Percentiles rank a stretch among this genome's conserved stretches.
These are phyloP conservation scores for Ibycter americanus DNA, from an alignment of 2,797 vertebrate species.

Conservation along the genomic window DNA sequence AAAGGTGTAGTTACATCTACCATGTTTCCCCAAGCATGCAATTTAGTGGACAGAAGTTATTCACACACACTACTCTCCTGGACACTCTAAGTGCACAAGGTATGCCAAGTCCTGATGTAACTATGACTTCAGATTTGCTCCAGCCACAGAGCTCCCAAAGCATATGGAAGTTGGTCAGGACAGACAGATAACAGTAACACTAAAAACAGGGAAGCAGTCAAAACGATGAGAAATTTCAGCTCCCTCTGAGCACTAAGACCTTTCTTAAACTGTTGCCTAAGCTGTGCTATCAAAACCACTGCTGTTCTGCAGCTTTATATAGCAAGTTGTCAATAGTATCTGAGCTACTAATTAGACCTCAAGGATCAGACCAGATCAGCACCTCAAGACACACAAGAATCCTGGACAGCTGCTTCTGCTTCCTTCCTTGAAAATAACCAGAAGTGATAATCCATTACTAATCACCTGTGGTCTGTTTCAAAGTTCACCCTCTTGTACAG, in stretches of 20 bases:
- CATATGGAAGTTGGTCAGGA: not conserved
- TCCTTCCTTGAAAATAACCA: not conserved
- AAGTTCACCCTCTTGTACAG: not conserved
- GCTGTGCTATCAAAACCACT: not conserved
- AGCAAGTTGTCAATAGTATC: not conserved
- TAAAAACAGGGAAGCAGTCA: not conserved
- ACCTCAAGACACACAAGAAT: not conserved
- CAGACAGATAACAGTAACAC: not conserved
- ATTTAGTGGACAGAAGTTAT: not conserved
- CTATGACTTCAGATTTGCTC: not conserved
- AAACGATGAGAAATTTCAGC: not conserved
- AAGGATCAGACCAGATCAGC: not conserved
- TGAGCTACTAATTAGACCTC: not conserved
- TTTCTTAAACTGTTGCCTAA: not conserved
- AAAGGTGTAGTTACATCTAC: not conserved
- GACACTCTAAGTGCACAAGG: not conserved
- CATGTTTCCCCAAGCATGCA: not conserved
- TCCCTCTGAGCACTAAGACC: not conserved
- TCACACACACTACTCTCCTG: not conserved
- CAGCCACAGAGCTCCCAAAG: not conserved
- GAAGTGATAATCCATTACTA: slow-evolving; percentile 1
- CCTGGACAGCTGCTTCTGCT: not conserved
- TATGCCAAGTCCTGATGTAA: not conserved
- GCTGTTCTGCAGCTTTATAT: not conserved
- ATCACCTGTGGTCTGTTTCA: slow-evolving; percentile 23